Evolutionary conservation across 2,797 vertebrate species (phyloP).

Genomic region (Lindbergichthys nudifrons): DNA sequence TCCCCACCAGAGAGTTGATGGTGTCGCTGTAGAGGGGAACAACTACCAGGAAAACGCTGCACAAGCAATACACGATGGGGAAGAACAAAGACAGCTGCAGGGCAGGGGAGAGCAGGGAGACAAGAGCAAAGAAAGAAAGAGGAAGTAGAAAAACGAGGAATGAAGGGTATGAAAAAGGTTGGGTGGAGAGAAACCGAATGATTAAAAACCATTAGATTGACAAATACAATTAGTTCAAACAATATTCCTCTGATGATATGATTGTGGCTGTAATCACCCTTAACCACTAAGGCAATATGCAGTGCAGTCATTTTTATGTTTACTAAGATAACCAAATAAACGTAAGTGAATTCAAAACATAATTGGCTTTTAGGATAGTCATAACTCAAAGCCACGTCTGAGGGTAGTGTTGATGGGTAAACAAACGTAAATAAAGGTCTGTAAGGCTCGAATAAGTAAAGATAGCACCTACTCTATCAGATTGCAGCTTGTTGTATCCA

Average conservation of each 20-base stretch:
- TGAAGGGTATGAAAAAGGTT: background rate
- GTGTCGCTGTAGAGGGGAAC: constrained; percentile 89
- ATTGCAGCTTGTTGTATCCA: background rate
- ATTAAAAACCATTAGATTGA: constrained; percentile 7
- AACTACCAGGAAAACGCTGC: constrained; percentile 86
- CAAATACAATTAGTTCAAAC: constrained; percentile 8
- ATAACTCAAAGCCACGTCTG: constrained; percentile 7
- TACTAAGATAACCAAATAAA: constrained; percentile 12
- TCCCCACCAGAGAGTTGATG: constrained; percentile 87
- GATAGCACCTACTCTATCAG: background rate
- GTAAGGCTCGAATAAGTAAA: background rate
- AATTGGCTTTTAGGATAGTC: constrained; percentile 10
- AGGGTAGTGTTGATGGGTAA: constrained; percentile 13
- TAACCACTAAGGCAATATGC: background rate
- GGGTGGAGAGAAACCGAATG: background rate
- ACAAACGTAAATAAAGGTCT: background rate
- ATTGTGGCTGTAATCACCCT: background rate
- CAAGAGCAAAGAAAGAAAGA: background rate
- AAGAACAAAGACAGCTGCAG: constrained; percentile 87
- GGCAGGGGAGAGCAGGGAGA: background rate
- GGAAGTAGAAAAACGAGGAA: background rate
- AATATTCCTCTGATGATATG: background rate
- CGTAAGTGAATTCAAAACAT: background rate
- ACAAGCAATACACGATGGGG: constrained; percentile 86
- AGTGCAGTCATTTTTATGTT: background rate